Evolutionary conservation across 2,888 invertebrate genomes (phyloP), one percentile per base, ranked within the genome.

Genomic region (Conchocele bisecta): DNA sequence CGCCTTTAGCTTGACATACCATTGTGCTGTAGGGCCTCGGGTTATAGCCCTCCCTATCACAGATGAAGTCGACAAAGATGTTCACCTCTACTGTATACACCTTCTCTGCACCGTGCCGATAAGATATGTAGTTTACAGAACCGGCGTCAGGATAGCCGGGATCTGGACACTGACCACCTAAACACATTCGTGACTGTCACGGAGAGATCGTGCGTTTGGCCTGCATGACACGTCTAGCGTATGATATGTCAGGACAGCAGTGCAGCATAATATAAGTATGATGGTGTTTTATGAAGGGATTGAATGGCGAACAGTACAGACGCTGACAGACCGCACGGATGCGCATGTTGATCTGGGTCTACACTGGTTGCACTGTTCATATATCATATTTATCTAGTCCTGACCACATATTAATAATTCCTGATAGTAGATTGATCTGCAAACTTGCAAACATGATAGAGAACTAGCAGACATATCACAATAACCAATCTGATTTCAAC

Each of bases 161-260:
- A 17, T 74, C 63, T 5, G 50, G 35, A 24, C 74, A 74, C 24
- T 74, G 65, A 6, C 65, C 74, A 1, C 69, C 74, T 74, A 48
- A 28, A 44, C n/a, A n/a, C n/a, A n/a, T 44, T 9, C 11, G 20
- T 17, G 9, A n/a, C 17, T 44, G 15, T 13, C 44, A 44, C 9
- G 20, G 20, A 17, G 9, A 20, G 9, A n/a, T 44, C 20, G 13
- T 13, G 37, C 15, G 13, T 37, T 37, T 37, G 37, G 15, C 15
- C 15, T 37, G 11, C 15, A 13, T 37, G 11, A 11, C 37, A 13
- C 15, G 11, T 37, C 11, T 13, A 37, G 11, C 11, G 37, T 15
- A 15, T 37, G 37, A 37, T 37, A 37, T 11, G 15, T 11, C 37
- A 37, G 11, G 37, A 37, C 15, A 13, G 15, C 15, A 13, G 15